Evolutionary conservation across 2,113 vertebrate genomes (phyloP).

Genomic region (Microtus ochrogaster): DNA sequence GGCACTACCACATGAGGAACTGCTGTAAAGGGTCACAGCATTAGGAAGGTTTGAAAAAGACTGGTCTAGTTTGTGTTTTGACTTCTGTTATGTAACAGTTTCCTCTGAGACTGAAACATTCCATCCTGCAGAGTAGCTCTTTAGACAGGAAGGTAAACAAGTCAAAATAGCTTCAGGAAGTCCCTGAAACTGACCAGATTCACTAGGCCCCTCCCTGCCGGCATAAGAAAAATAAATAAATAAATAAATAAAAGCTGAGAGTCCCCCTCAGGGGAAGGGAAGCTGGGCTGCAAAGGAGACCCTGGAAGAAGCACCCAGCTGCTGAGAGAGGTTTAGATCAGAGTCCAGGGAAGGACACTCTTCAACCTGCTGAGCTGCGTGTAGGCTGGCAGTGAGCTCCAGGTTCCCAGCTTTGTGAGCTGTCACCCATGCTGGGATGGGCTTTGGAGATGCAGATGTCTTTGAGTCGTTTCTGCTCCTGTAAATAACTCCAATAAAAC

Average conservation of each 20-base stretch:
- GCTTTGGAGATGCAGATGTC: not conserved
- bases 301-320: not conserved
- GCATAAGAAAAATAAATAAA: not conserved
- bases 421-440: not conserved
- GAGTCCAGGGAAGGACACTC: not conserved
- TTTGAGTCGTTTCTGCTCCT: not conserved
- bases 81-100: not conserved
- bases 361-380: not conserved
- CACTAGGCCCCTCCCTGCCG: not conserved
- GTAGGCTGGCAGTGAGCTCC: not conserved
- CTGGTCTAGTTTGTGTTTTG: not conserved
- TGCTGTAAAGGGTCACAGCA: not conserved
- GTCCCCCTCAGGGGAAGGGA: not conserved
- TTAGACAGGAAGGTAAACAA: not conserved
- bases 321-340: not conserved
- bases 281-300: not conserved
- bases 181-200: not conserved
- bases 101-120: not conserved
- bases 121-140: not conserved
- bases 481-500: not conserved
- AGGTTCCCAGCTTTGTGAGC: not conserved
- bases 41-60: not conserved
- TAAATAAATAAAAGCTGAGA: not conserved
- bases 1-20: not conserved
- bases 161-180: not conserved